phyloP scores from a whole-genome alignment of 2,888 invertebrate species.

The Chrysotoxum bicinctum region DNA sequence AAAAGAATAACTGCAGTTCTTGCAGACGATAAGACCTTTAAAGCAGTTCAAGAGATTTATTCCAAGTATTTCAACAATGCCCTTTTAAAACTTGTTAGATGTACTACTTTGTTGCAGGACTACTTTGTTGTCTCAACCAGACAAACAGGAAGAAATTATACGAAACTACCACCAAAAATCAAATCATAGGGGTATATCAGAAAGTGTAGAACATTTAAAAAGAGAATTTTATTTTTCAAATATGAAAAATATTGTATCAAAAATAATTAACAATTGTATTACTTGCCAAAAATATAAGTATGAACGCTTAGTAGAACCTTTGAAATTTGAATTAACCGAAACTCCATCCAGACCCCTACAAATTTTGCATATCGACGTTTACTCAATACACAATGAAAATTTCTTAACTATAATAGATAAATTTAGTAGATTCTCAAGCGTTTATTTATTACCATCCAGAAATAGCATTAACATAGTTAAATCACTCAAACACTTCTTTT shows the following conservation, averaged over 20 bases:
- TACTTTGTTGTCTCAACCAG: constrained; percentile 16
- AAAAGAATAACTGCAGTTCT: constrained; percentile 47
- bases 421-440: constrained; percentile 67
- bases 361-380: constrained; percentile 43
- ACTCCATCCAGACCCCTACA: constrained; percentile 50
- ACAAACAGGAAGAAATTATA: constrained; percentile 41
- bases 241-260: constrained; percentile 41
- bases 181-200: constrained; percentile 46
- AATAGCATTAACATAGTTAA: constrained; percentile 59
- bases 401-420: constrained; percentile 64
- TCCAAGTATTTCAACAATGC: constrained; percentile 43
- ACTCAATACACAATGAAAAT: constrained; percentile 19
- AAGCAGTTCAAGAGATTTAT: constrained; percentile 38
- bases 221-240: constrained; percentile 53
- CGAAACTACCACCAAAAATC: constrained; percentile 30
- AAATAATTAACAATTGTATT: constrained; percentile 48
- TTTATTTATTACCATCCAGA: constrained; percentile 57
- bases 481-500: constrained; percentile 29
- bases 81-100: constrained; percentile 34
- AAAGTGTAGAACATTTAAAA: constrained; percentile 35
- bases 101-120: constrained; percentile 21
- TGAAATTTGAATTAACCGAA: constrained; percentile 51
- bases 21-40: constrained; percentile 45
- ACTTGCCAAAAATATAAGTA: constrained; percentile 59
- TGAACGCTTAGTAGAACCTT: constrained; percentile 49